Conservation (phyloP, 2,113 vertebrate species). For the Calypte anna region DNA sequence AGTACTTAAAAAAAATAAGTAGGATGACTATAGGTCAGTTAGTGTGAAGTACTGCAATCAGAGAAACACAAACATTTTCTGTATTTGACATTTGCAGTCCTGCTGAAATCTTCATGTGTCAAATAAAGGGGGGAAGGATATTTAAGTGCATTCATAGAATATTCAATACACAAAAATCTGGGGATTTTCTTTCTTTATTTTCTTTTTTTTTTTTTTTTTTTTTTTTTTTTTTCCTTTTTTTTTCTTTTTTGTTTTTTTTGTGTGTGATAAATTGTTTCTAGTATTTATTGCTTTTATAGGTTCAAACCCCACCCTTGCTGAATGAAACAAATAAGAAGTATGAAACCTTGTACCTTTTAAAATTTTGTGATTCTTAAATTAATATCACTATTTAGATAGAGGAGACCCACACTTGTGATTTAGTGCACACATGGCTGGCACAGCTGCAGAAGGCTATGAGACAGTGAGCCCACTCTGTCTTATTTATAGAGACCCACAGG, state of each 20-base stretch:
- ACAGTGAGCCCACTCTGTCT: background rate
- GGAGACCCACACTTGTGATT: background rate
- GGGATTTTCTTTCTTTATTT: too few relatives aligned
- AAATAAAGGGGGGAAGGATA: background rate
- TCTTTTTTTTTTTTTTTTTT: background rate
- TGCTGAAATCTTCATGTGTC: background rate
- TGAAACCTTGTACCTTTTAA: background rate
- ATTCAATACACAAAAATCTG: background rate
- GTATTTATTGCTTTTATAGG: background rate
- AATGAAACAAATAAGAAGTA: background rate
- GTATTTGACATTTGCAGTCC: background rate
- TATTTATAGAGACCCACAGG: background rate
- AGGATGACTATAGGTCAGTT: background rate
- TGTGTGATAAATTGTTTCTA: background rate
- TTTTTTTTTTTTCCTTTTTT: background rate
- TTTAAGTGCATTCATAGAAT: background rate
- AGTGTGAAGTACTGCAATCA: background rate
- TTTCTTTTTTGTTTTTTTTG: background rate
- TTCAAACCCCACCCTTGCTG: background rate
- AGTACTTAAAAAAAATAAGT: background rate
- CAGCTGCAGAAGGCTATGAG: background rate
- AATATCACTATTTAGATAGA: rapidly evolving
- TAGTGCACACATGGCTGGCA: background rate
- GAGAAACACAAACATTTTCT: background rate
- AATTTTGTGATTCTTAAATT: background rate